Evolutionary conservation across 2,888 invertebrate genomes (phyloP).

Genomic region (Octodonta nipae): DNA sequence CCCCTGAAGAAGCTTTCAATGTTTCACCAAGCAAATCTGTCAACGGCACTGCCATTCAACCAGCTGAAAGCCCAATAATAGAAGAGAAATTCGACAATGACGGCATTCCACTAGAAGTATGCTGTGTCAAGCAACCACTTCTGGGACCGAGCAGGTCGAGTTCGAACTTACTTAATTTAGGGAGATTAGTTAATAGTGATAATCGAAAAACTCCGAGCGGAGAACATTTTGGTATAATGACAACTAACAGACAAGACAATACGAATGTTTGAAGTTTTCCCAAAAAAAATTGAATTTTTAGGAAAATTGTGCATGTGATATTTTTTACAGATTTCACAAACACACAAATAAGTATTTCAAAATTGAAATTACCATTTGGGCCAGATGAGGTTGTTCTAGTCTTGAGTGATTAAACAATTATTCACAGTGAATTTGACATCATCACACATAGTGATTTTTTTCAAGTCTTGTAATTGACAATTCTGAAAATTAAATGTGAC

Average conservation of each 20-base stretch:
- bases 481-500: too few species aligned
- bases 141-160: constrained; percentile 24
- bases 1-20: constrained; percentile 22
- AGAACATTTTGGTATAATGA: constrained; percentile 9
- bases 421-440: too few species aligned
- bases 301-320: not conserved
- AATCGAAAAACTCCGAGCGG: constrained; percentile 11
- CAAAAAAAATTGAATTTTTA: not conserved
- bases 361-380: too few species aligned
- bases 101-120: constrained; percentile 25
- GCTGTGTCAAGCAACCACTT: constrained; percentile 30
- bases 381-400: too few species aligned
- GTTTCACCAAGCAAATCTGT: constrained; percentile 22
- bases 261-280: constrained; percentile 8
- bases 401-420: too few species aligned
- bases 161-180: constrained; percentile 22
- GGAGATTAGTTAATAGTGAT: constrained; percentile 22
- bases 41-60: constrained; percentile 9
- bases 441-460: too few species aligned
- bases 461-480: too few species aligned
- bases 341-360: too few species aligned
- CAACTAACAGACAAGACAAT: constrained; percentile 9
- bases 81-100: constrained; percentile 8
- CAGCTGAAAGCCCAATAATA: constrained; percentile 4
- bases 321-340: too few species aligned